These are phyloP conservation scores for Pocillopora grandis DNA, from an alignment of 92 coral and sea anemone species.

Conservation along the genomic window DNA sequence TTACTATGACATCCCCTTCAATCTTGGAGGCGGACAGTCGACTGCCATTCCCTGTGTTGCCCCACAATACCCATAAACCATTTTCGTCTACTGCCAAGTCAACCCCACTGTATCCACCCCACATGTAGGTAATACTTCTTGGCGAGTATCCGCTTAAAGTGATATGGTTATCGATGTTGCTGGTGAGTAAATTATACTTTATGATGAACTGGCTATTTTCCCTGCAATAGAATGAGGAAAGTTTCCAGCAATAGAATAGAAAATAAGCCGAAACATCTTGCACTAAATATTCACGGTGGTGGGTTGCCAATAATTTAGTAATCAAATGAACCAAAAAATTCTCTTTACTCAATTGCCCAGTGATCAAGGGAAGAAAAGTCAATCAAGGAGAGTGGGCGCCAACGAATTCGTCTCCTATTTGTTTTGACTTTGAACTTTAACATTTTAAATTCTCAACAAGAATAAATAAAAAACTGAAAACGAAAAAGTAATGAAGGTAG, in stretches of 20 bases:
- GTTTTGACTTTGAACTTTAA: background rate
- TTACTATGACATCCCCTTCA: background rate
- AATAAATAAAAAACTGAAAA: background rate
- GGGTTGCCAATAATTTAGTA: too few species aligned
- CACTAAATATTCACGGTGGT: too few species aligned
- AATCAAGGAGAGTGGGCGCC: background rate
- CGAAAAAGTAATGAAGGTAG: background rate
- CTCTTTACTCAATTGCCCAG: background rate
- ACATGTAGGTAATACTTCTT: constrained; percentile 6
- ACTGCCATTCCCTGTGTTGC: background rate
- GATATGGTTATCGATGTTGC: constrained; percentile 1
- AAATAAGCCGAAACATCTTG: too few species aligned
- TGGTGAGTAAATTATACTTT: constrained; percentile 28
- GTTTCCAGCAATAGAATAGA: too few species aligned
- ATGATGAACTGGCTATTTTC: constrained; percentile 2
- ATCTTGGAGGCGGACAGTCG: constrained; percentile 27
- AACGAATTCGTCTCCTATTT: background rate
- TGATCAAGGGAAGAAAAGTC: background rate
- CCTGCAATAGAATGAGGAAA: background rate
- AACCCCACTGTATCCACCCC: constrained; percentile 51
- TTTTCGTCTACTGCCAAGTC: constrained; percentile 61
- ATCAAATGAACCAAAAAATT: too few species aligned
- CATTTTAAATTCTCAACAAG: background rate
- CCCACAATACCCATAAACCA: constrained; percentile 56
- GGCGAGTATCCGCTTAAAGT: background rate